A percentile compares a stretch with the other conserved stretches of the same genome.
Conservation (phyloP, 1,140 invertebrate species). For the Drosophila auraria region DNA sequence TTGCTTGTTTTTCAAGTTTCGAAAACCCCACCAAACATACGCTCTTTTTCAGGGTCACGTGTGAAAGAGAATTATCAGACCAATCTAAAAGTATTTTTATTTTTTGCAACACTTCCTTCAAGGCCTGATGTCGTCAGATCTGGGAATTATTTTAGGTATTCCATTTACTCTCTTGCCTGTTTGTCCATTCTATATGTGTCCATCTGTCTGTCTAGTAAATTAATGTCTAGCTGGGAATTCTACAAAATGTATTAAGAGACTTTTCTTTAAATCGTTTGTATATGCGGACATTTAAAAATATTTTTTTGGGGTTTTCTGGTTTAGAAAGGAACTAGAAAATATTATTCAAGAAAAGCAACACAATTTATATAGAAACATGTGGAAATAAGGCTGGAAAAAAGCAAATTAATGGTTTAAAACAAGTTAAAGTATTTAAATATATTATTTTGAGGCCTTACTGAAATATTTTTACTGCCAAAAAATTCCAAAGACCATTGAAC, state of each 20-base stretch:
- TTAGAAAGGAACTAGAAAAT: slow-evolving; percentile 4
- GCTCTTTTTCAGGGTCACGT: slow-evolving; percentile 45
- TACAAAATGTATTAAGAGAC: slow-evolving; percentile 51
- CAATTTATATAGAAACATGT: not conserved
- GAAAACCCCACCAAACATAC: slow-evolving; percentile 15
- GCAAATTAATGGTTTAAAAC: not conserved
- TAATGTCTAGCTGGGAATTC: slow-evolving; percentile 63
- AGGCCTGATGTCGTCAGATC: slow-evolving; percentile 44
- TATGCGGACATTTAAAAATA: slow-evolving; percentile 7
- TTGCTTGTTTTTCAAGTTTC: slow-evolving; percentile 25
- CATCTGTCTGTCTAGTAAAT: slow-evolving; percentile 41
- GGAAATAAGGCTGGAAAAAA: not conserved
- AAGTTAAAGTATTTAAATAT: not conserved
- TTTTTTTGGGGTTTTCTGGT: slow-evolving; percentile 17
- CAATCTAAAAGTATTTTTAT: slow-evolving; percentile 17
- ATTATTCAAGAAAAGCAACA: not conserved
- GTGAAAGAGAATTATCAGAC: slow-evolving; percentile 11
- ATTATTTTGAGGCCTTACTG: no score
- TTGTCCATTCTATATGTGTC: slow-evolving; percentile 38
- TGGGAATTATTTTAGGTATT: slow-evolving; percentile 30
- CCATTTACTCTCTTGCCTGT: slow-evolving; percentile 1
- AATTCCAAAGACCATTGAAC: slow-evolving; percentile 14
- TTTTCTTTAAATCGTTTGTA: slow-evolving; percentile 29
- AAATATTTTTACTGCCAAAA: not conserved
- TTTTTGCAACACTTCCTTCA: slow-evolving; percentile 42